Percentiles rank a stretch among this genome's conserved stretches.
Evolutionary conservation across 1,140 invertebrate species (phyloP).

Genomic region (Bactericera cockerelli): DNA sequence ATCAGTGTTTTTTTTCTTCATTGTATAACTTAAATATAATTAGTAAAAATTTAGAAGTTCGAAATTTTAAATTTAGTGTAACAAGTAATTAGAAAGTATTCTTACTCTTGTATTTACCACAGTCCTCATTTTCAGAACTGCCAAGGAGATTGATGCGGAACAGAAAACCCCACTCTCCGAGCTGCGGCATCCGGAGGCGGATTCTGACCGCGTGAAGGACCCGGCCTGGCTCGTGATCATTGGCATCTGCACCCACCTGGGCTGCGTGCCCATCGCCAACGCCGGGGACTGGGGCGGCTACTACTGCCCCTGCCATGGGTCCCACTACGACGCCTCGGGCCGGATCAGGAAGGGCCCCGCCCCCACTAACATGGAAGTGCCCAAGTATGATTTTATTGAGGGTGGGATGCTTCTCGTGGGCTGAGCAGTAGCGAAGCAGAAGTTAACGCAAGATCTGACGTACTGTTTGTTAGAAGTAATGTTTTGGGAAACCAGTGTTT

Average conservation of each 20-base stretch:
- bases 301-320: slow-evolving; percentile 97
- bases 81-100: too few species aligned
- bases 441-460: neutral
- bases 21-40: too few species aligned
- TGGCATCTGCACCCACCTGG: slow-evolving; percentile 94
- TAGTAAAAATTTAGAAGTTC: too few species aligned
- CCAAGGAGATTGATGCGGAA: slow-evolving; percentile 62
- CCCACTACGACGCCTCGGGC: slow-evolving; percentile 92
- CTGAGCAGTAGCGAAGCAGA: neutral
- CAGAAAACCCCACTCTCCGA: slow-evolving; percentile 46
- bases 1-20: too few species aligned
- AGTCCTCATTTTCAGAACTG: slow-evolving; percentile 46
- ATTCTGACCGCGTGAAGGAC: slow-evolving; percentile 55
- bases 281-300: slow-evolving; percentile 83
- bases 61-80: too few species aligned
- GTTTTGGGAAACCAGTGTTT: too few species aligned
- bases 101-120: too few species aligned
- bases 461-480: too few species aligned
- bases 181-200: slow-evolving; percentile 77
- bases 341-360: slow-evolving; percentile 93
- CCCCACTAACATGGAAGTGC: slow-evolving; percentile 85
- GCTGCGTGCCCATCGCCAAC: slow-evolving; percentile 85
- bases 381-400: slow-evolving; percentile 56
- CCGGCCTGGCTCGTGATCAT: slow-evolving; percentile 84
- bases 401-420: slow-evolving; percentile 28